These are phyloP conservation scores for Mallotus villosus DNA, from an alignment of 2,797 vertebrate species.

Conservation along the genomic window DNA sequence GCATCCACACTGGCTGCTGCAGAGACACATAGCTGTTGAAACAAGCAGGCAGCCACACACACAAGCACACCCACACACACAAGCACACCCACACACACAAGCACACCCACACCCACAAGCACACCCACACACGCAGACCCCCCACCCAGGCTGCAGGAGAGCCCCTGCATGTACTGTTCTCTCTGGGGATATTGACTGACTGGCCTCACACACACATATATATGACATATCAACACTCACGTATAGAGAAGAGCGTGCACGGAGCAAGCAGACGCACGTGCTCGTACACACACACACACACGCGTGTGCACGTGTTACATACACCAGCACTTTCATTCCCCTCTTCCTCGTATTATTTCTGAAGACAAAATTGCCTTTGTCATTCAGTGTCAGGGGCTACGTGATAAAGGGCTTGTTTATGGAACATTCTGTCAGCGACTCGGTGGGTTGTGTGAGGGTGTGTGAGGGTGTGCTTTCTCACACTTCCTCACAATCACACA, in stretches of 20 bases:
- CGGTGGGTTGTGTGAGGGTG: conserved; percentile 22
- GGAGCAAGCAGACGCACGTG: neutral
- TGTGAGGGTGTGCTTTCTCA: neutral
- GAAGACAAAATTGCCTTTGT: conserved; percentile 34
- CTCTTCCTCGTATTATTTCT: conserved; percentile 17
- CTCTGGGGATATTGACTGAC: conserved; percentile 59
- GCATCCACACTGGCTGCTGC: conserved; percentile 25
- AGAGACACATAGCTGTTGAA: conserved; percentile 51
- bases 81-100: conserved; percentile 24
- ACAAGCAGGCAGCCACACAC: conserved; percentile 49
- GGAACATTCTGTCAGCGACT: conserved; percentile 54
- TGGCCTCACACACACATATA: conserved; percentile 21
- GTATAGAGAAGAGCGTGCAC: no score
- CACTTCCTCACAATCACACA: neutral
- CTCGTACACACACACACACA: neutral
- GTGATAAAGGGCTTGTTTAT: conserved; percentile 57
- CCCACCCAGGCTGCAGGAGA: conserved; percentile 54
- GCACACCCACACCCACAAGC: conserved; percentile 44
- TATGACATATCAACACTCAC: no score
- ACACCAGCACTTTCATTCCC: neutral
- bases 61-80: conserved; percentile 9
- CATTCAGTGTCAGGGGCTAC: conserved; percentile 28
- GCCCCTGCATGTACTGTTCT: conserved; percentile 14
- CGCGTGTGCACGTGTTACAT: neutral
- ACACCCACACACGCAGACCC: conserved; percentile 21